Conservation (phyloP, 2,797 vertebrate species). For the Acanthornis magna region DNA sequence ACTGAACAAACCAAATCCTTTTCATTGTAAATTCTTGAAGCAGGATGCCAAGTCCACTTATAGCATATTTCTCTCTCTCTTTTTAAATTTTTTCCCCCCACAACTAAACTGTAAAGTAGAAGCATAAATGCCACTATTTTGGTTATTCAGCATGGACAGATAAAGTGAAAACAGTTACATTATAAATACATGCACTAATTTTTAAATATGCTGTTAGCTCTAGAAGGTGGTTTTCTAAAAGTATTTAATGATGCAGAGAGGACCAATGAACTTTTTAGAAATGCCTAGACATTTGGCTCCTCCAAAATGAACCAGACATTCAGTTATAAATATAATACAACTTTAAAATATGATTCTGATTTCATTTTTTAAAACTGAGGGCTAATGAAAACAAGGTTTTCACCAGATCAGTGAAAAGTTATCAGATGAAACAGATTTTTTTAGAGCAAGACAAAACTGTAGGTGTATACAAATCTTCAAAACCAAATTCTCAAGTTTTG, state of each 20-base stretch:
- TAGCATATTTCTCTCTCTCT: too few species aligned
- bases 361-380: background rate
- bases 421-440: background rate
- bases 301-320: background rate
- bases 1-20: background rate
- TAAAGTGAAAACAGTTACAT: background rate
- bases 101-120: background rate
- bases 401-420: background rate
- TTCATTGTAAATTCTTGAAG: background rate
- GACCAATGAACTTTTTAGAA: background rate
- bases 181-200: background rate
- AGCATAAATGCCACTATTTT: background rate
- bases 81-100: fast-evolving
- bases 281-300: background rate
- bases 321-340: background rate
- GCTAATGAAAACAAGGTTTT: background rate
- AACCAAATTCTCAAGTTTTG: background rate
- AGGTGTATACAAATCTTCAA: background rate
- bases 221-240: background rate
- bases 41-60: background rate
- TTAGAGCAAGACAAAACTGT: background rate
- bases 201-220: background rate
- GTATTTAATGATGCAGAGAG: background rate
- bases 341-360: background rate
- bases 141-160: background rate